phyloP scores from a whole-genome alignment of 2,888 invertebrate genomes.

The Drosophila prolongata region DNA sequence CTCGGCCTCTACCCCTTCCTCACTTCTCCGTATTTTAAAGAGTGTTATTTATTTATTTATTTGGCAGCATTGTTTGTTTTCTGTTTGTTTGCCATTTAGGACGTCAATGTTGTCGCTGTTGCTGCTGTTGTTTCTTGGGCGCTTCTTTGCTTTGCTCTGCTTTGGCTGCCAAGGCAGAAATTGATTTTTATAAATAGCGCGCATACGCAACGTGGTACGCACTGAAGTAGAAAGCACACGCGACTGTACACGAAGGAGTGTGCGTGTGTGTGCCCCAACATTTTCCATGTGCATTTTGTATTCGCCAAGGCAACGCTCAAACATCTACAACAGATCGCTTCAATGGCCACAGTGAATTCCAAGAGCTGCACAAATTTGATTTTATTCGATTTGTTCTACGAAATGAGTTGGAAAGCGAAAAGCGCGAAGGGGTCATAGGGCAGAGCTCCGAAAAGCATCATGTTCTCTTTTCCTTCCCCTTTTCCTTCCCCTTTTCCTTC shows the following conservation, averaged over 20 bases:
- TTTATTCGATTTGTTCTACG: slow-evolving; percentile 43
- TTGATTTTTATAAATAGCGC: slow-evolving; percentile 79
- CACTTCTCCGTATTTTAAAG: slow-evolving; percentile 34
- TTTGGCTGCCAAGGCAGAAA: slow-evolving; percentile 70
- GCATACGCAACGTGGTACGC: slow-evolving; percentile 78
- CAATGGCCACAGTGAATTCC: slow-evolving; percentile 44
- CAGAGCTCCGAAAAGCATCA: neutral
- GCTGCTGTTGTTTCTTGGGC: slow-evolving; percentile 8
- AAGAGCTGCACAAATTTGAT: slow-evolving; percentile 38
- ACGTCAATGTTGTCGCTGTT: slow-evolving; percentile 13
- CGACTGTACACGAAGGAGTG: slow-evolving; percentile 1
- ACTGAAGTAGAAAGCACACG: slow-evolving; percentile 68
- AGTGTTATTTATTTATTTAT: slow-evolving; percentile 67
- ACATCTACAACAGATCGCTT: slow-evolving; percentile 54
- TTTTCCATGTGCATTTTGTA: slow-evolving; percentile 34
- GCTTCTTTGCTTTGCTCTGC: slow-evolving; percentile 9
- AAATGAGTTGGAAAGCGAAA: slow-evolving; percentile 30
- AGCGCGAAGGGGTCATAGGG: neutral
- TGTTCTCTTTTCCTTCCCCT: neutral
- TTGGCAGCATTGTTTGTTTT: slow-evolving; percentile 53
- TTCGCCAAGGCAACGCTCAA: slow-evolving; percentile 23
- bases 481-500: neutral
- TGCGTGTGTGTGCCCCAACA: neutral
- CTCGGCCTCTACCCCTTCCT: slow-evolving; percentile 3
- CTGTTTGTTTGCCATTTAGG: slow-evolving; percentile 53